Evolutionary conservation across 1,140 invertebrate genomes (phyloP), one percentile per base, ranked within the genome.

Genomic region (Plectrocnemia conspersa): DNA sequence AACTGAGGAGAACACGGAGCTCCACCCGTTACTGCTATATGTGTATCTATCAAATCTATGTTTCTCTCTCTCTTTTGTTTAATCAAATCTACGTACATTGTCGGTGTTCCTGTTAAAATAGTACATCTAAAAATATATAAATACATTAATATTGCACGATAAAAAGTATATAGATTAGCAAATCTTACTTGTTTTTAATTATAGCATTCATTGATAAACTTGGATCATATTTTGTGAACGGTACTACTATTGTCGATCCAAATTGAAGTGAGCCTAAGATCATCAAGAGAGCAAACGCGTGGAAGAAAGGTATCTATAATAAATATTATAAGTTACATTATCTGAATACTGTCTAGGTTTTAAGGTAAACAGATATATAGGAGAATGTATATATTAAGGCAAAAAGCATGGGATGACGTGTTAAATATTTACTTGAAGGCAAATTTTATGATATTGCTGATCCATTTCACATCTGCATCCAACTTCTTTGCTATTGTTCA

Each of bases 71-170:
- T 25, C 16, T 57, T 50, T 16, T 45, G 32, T 16, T 27, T 54
- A 18, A 93, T 64, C 52, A 92, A 77, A 68, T 97, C 92, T 47
- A 97, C 86, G 68, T 89, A 93, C 94, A 99, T 98, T 0, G 95
- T 98, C 2, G 96, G 96, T 0, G 95, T 97, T n/a, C 95, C 95
- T 63, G 88, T 90, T 9, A 91, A 68, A 3, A 87, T 67, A 3
- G 83, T 83, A 63, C 91, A 93, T 65, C 85, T 88, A 64, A 33
- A 55, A 66, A 64, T 21, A n/a, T 42, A 44, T 29, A 6, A 29
- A 29, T 29, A 7, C 27, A n/a, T 7, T 29, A 29, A 29, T 29
- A 29, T 29, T 29, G n/a, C 27, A 29, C n/a, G 4, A 40, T 40
- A 6, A 40, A 40, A 40, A 13, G 15, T 9, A 9, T 40, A 9